phyloP scores from a whole-genome alignment of 2,113 vertebrate species.

The Corydoras maculifer region DNA sequence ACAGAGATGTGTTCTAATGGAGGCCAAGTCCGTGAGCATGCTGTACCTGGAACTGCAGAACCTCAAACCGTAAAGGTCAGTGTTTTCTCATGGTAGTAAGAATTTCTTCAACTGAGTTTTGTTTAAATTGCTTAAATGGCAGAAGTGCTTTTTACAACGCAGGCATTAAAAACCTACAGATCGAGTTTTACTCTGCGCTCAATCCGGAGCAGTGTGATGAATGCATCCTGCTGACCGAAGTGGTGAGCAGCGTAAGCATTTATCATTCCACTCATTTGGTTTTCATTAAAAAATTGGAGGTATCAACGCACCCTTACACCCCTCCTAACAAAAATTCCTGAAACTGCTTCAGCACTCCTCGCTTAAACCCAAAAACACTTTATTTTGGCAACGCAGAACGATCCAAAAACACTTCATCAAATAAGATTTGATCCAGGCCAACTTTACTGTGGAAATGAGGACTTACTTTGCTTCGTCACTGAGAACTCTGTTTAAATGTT shows the following conservation, averaged over 20 bases:
- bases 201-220: background rate
- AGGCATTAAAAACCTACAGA: too few relatives aligned
- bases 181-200: background rate
- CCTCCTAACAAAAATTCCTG: background rate
- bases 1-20: too few relatives aligned
- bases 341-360: background rate
- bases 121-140: too few relatives aligned
- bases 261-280: constrained; percentile 7
- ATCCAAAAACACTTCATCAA: background rate
- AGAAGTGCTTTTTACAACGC: too few relatives aligned
- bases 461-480: background rate
- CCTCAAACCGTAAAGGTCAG: too few relatives aligned
- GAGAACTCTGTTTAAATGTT: background rate
- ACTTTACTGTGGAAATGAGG: background rate
- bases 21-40: too few relatives aligned
- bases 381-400: background rate
- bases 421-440: background rate
- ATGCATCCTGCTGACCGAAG: background rate
- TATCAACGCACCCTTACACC: too few relatives aligned
- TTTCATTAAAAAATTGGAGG: constrained; percentile 6
- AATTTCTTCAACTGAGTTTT: too few relatives aligned
- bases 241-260: background rate
- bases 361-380: background rate
- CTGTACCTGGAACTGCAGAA: too few relatives aligned
- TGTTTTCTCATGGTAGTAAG: too few relatives aligned